phyloP scores from a whole-genome alignment of 2,888 invertebrate genomes.

The Lobophora halterata region DNA sequence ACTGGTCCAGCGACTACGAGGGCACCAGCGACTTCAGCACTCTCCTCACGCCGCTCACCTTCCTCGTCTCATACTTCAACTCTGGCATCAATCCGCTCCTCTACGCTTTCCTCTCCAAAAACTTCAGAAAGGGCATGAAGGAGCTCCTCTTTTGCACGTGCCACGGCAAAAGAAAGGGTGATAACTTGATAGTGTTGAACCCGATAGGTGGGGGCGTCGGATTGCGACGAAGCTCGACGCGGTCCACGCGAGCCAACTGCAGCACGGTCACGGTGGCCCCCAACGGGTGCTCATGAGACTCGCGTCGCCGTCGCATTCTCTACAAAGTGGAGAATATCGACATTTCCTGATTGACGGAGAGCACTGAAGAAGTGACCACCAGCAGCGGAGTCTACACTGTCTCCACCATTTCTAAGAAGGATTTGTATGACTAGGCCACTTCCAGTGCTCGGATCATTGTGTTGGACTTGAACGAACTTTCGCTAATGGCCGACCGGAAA shows the following conservation, averaged over 20 bases:
- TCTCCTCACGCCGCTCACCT: constrained; percentile 91
- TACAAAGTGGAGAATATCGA: constrained; percentile 68
- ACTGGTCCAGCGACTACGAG: constrained; percentile 86
- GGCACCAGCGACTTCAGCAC: constrained; percentile 88
- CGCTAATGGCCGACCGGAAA: constrained; percentile 10
- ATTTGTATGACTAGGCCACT: constrained; percentile 55
- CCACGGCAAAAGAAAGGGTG: constrained; percentile 61
- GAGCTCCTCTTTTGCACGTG: constrained; percentile 86
- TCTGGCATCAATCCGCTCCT: constrained; percentile 94
- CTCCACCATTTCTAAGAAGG: constrained; percentile 64
- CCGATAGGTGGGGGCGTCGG: constrained; percentile 68
- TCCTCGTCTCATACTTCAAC: constrained; percentile 93
- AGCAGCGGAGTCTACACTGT: constrained; percentile 69
- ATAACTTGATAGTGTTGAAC: constrained; percentile 67
- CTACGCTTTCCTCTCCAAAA: constrained; percentile 91
- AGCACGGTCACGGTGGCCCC: constrained; percentile 78
- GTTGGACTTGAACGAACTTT: constrained; percentile 24
- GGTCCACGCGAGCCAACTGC: constrained; percentile 78
- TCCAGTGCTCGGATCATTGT: constrained; percentile 23
- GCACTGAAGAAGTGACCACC: constrained; percentile 72
- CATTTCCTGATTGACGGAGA: constrained; percentile 77
- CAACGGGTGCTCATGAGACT: constrained; percentile 74
- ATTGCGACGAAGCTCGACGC: constrained; percentile 70
- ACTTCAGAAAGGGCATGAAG: constrained; percentile 91
- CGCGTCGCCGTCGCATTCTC: constrained; percentile 64